Evolutionary conservation across 2,888 invertebrate genomes (phyloP).

Genomic region (Malachius bipustulatus): DNA sequence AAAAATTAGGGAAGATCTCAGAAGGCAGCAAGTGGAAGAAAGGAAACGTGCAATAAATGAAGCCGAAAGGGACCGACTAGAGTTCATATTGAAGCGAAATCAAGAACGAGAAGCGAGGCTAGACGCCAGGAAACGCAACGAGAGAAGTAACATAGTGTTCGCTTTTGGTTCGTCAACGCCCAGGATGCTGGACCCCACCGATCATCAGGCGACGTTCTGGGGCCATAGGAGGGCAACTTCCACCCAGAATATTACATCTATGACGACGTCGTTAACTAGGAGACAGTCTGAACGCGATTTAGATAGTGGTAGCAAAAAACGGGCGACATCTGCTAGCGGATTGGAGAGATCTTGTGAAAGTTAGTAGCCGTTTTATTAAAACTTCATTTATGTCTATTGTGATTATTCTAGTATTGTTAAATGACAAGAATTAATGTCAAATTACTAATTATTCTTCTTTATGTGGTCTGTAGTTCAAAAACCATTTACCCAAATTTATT

Average conservation of each 20-base stretch:
- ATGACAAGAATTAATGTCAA: no score
- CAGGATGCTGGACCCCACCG: constrained; percentile 70
- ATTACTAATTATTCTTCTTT: no score
- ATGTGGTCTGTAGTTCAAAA: no score
- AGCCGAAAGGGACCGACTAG: constrained; percentile 75
- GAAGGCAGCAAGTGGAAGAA: constrained; percentile 66
- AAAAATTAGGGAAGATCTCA: constrained; percentile 62
- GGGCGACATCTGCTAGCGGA: constrained; percentile 61
- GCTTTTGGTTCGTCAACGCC: constrained; percentile 90
- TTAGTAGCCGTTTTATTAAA: constrained; percentile 26
- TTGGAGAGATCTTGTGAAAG: constrained; percentile 55
- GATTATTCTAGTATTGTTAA: no score
- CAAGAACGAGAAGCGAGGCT: constrained; percentile 69
- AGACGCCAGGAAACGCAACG: constrained; percentile 67
- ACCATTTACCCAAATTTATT: no score
- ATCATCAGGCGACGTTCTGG: constrained; percentile 72
- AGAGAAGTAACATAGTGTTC: constrained; percentile 64
- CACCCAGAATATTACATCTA: constrained; percentile 76
- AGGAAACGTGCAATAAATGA: constrained; percentile 81
- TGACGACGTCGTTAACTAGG: constrained; percentile 50
- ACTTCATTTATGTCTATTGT: constrained; percentile 13
- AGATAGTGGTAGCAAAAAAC: constrained; percentile 60
- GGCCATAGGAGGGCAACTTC: constrained; percentile 81
- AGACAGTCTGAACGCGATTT: constrained; percentile 77
- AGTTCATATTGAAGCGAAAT: constrained; percentile 75